Evolutionary conservation across 2,797 vertebrate genomes (phyloP), one percentile per base, ranked within the genome.

Genomic region (Aratinga solstitialis): DNA sequence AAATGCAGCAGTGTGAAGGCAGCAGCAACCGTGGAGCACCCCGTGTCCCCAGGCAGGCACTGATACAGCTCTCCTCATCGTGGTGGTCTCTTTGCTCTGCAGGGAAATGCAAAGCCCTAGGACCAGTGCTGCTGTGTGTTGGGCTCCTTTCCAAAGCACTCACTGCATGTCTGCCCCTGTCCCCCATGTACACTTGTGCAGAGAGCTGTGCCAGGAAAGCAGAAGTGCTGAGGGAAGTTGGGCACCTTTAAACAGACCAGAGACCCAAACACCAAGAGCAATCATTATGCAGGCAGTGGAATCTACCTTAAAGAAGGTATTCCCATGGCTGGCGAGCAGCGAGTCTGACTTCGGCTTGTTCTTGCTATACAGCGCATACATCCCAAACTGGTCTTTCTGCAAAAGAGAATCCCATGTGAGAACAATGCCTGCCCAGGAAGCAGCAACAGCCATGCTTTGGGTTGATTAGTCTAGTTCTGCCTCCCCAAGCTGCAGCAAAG

Each of bases 321-420:
- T 98, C 15, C 99, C 99, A 5, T 98, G 99, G 90, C 98, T 98
- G 81, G 98, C 98, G 95, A 99, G 98, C 93, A 99, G 97, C 0
- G 98, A 94, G 36, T 99, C 99, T 0, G 99, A 99, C 94, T 98
- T 98, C 0, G 99, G 99, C 91, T 99, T 99, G 97, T 99, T 99
- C 97, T 99, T 99, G 96, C 99, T 99, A 89, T 99, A 99, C 34
- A 99, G 97, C 0, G 99, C 99, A 1, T 99, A 99, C 94, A 99
- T 98, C 83, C 98, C 96, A 94, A 99, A 99, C 97, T 99, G 99
- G 96, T 99, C 99, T 95, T 98, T 98, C 99, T 99, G 97, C 51
- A 96, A 89, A 40, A 65, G 84, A 85, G 43, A 75, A 13, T 48
- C 36, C 48, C 0, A 0, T 2, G 7, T 75, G 84, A 95, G 83